phyloP scores from a whole-genome alignment of 2,888 invertebrate genomes.

The Oxyscelio sp. region DNA sequence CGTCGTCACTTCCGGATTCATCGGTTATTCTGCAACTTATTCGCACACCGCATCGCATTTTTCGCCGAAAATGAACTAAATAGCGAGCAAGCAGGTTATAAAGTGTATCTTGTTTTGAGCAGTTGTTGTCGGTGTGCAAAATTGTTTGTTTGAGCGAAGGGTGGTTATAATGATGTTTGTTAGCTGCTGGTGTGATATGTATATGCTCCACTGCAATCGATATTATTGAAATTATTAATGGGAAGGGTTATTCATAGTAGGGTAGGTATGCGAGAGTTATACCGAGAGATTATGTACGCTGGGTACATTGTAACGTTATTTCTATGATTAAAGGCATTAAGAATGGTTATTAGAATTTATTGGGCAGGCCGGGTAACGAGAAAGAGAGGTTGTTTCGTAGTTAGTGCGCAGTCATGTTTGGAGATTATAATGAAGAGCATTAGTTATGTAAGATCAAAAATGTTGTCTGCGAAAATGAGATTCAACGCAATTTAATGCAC shows the following conservation, averaged over 20 bases:
- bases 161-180: too few relatives aligned
- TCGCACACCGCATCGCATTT: slow-evolving; percentile 28
- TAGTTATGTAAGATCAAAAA: slow-evolving; percentile 65
- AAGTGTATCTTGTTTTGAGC: slow-evolving; percentile 38
- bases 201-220: too few relatives aligned
- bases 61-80: slow-evolving; percentile 42
- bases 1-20: slow-evolving; percentile 14
- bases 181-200: too few relatives aligned
- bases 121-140: too few relatives aligned
- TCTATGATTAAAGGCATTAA: slow-evolving; percentile 74
- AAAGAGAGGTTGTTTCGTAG: slow-evolving; percentile 43
- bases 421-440: slow-evolving; percentile 63
- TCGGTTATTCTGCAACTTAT: slow-evolving; percentile 25
- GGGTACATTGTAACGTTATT: slow-evolving; percentile 69
- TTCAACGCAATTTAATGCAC: slow-evolving; percentile 29
- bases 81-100: slow-evolving; percentile 34
- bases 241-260: too few relatives aligned
- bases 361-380: slow-evolving; percentile 36
- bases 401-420: slow-evolving; percentile 56
- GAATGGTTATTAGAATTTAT: slow-evolving; percentile 72
- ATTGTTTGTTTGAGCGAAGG: too few relatives aligned
- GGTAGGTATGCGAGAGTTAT: too few relatives aligned
- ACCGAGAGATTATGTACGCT: slow-evolving; percentile 63
- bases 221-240: too few relatives aligned
- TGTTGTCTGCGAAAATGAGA: slow-evolving; percentile 48